Evolutionary conservation across 2,888 invertebrate species (phyloP), one percentile per base, ranked within the genome.

Genomic region (Epicampocera succincta): DNA sequence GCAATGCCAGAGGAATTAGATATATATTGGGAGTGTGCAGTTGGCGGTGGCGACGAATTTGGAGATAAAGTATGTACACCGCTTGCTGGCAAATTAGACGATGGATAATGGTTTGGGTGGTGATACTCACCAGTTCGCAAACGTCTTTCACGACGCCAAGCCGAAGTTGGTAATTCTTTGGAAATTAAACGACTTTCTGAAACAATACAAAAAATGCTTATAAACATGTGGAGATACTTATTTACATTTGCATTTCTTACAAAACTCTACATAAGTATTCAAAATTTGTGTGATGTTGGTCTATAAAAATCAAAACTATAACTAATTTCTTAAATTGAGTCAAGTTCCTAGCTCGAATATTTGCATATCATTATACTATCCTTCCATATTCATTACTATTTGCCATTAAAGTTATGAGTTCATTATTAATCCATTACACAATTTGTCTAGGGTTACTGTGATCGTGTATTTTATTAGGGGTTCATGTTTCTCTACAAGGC

Each of bases 71-170:
- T 50, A 38, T 66, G 48, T 17, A 42, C 52, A 46, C 69, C 61
- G 33, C 72, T 68, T 5, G 65, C 19, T 15, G 75, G 19, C 1
- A 68, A 76, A 8, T 65, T 58, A 9, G 79, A 21, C 8, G 79
- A 63, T 40, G 60, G 58, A 21, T 61, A 54, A 42, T 77, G 56
- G 2, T 77, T 72, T 5, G 77, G 17, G 25, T 72, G 80, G 78
- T 88, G 89, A 84, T 91, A 90, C 84, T 90, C 90, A 60, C 86
- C 87, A 5, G 92, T 91, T 1, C 93, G 92, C 69, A 91, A 90
- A 25, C 95, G 92, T 46, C 95, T 92, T 84, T 95, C 95, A 65
- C 95, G 92, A 81, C 95, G 93, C 95, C 95, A 95, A 91, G 95
- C 94, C 69, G 94, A 93, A 8, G 94, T 94, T 78, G 93, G 92